Evolutionary conservation across 92 coral and sea anemone genomes (phyloP), one percentile per base, ranked within the genome.

Genomic region (Umimayanthus kanabou): DNA sequence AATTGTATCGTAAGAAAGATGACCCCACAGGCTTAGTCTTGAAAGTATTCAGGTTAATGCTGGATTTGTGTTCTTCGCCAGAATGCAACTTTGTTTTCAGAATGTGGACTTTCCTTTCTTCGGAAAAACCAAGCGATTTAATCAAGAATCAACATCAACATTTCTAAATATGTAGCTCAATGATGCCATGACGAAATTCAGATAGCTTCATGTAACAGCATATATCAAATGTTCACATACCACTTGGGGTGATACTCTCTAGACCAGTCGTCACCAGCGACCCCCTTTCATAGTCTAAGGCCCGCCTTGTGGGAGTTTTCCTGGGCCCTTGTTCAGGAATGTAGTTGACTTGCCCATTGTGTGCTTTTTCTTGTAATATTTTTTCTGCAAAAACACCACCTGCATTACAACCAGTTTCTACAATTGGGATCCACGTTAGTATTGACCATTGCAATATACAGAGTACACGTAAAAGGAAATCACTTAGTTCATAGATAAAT

Each of bases 231-330:
- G 4, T 45, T 6, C 73, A 70, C 87, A 20, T 83, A 83, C 87
- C 87, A 69, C 66, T 83, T 26, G 87, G 87, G 8, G 87, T 83
- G 30, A 73, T 71, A 4, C 16, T 20, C 10, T 72, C 77, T 26
- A 7, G 77, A 18, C 42, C 77, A 70, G 5, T 39, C 28, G 22
- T 83, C 23, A 45, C 28, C 20, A 33, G 53, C 29, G 33, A 64
- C 39, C 65, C 87, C 1, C 0, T 26, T 18, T 83, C 66, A 49
- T 83, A 69, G 18, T 70, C 65, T 25, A 83, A 70, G 39, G 66
- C 5, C 14, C 87, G 28, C 67, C 78, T 83, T n/a, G 57, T 43
- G 7, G 78, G 87, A 15, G 87, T 83, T 67, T 25, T 47, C 13
- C 49, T 25, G 9, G 73, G 9, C 40, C 26, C 11, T 33, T 47